Evolutionary conservation across 1,140 invertebrate genomes (phyloP).

Genomic region (Leptinotarsa undecemlineata): DNA sequence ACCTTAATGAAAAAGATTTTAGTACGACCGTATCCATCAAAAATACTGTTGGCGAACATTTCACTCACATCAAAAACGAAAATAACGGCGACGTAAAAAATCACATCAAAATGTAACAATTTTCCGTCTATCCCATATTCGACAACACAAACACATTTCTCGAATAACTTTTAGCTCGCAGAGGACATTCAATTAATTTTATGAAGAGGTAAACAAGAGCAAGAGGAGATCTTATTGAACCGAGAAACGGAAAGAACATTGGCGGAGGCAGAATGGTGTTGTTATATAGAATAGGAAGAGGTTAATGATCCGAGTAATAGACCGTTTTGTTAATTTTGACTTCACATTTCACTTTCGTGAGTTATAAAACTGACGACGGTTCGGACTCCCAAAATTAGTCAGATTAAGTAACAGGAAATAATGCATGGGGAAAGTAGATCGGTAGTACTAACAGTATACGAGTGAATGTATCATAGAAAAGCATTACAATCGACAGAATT

Average conservation of each 20-base stretch:
- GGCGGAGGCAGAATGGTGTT: background rate
- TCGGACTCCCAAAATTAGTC: too few species aligned
- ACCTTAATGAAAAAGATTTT: background rate
- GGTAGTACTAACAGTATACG: too few species aligned
- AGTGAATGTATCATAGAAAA: too few species aligned
- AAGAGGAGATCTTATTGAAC: constrained; percentile 5
- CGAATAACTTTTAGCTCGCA: constrained; percentile 20
- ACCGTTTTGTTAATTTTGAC: too few species aligned
- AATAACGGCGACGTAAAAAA: constrained; percentile 12
- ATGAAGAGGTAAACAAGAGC: constrained; percentile 24
- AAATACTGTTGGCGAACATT: background rate
- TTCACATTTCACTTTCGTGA: too few species aligned
- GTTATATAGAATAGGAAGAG: too few species aligned
- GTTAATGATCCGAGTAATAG: too few species aligned
- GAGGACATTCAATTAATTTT: constrained; percentile 23
- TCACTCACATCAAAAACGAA: background rate
- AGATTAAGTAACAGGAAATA: too few species aligned
- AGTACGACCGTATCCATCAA: background rate
- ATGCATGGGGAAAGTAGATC: too few species aligned
- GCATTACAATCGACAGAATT: too few species aligned
- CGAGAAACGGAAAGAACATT: background rate
- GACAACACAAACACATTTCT: constrained; percentile 21
- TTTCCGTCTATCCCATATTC: constrained; percentile 7
- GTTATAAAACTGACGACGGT: too few species aligned
- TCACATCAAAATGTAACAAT: constrained; percentile 26